A percentile compares a stretch with the other conserved stretches of the same genome.
Conservation (phyloP, 2,113 vertebrate species). For the Cinclus mexicanus region DNA sequence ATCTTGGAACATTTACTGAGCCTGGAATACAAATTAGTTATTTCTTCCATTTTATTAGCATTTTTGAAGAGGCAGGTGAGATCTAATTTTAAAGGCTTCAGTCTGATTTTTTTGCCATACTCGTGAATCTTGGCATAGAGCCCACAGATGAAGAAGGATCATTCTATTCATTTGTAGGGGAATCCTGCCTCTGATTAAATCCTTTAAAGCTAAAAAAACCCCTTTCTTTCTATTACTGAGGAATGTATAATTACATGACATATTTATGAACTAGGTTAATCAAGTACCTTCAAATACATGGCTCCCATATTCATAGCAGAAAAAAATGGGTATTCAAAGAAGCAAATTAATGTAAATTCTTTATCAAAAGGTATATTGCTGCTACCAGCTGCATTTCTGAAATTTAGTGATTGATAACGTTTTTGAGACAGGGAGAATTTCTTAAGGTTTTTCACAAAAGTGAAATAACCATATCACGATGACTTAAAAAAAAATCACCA, state of each 20-base stretch:
- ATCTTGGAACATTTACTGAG: neutral
- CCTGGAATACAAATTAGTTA: neutral
- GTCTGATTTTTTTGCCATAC: neutral
- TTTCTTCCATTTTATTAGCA: neutral
- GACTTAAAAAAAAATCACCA: neutral
- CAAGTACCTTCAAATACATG: neutral
- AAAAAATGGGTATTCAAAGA: neutral
- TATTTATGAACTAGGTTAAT: neutral
- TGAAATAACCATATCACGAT: neutral
- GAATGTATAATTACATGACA: neutral
- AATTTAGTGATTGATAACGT: neutral
- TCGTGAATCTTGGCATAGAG: neutral
- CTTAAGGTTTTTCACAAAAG: neutral
- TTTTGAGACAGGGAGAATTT: neutral
- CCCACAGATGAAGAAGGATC: neutral
- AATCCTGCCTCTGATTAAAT: neutral
- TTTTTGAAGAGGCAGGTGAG: slow-evolving; percentile 5
- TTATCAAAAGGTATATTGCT: neutral
- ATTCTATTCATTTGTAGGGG: neutral
- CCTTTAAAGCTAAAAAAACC: neutral
- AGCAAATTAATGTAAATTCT: neutral
- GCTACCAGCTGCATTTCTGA: neutral
- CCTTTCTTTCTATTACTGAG: neutral
- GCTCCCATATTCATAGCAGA: neutral
- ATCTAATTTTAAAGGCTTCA: neutral